phyloP scores from a whole-genome alignment of 2,888 invertebrate species.

The Conistra vaccinii region DNA sequence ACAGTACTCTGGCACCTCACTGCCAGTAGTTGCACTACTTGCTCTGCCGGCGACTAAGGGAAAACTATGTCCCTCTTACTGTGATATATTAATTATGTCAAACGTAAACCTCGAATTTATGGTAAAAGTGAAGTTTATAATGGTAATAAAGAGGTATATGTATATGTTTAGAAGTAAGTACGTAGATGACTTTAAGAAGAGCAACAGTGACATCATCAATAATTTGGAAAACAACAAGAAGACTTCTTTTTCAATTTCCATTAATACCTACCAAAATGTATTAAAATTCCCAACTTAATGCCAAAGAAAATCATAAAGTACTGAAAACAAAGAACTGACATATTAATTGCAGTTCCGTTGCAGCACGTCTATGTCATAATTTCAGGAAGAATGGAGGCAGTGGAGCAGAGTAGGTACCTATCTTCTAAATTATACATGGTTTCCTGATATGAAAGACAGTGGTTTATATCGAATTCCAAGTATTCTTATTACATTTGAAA shows the following conservation, averaged over 20 bases:
- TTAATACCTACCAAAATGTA: background rate
- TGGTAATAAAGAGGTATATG: background rate
- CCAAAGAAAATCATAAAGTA: slow-evolving; percentile 26
- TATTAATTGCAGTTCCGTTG: slow-evolving; percentile 48
- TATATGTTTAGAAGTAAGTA: background rate
- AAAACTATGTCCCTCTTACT: too few relatives aligned
- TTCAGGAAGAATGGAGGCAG: slow-evolving; percentile 24
- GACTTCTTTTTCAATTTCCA: background rate
- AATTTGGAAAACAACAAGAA: background rate
- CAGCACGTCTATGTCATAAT: slow-evolving; percentile 43
- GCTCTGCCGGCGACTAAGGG: too few relatives aligned
- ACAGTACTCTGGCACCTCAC: too few relatives aligned
- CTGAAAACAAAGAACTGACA: slow-evolving; percentile 17
- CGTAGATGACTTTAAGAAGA: too few relatives aligned
- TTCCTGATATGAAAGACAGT: slow-evolving; percentile 16
- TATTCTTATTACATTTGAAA: background rate
- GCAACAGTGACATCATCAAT: background rate
- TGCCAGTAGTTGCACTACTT: background rate
- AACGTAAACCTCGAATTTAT: background rate
- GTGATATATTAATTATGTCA: too few relatives aligned
- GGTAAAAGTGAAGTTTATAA: background rate
- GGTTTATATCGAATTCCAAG: background rate
- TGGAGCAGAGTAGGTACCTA: background rate
- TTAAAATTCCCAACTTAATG: background rate
- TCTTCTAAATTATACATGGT: slow-evolving; percentile 32